These are phyloP conservation scores for Rhinoderma darwinii DNA, from an alignment of 2,113 vertebrate species.

Conservation along the genomic window DNA sequence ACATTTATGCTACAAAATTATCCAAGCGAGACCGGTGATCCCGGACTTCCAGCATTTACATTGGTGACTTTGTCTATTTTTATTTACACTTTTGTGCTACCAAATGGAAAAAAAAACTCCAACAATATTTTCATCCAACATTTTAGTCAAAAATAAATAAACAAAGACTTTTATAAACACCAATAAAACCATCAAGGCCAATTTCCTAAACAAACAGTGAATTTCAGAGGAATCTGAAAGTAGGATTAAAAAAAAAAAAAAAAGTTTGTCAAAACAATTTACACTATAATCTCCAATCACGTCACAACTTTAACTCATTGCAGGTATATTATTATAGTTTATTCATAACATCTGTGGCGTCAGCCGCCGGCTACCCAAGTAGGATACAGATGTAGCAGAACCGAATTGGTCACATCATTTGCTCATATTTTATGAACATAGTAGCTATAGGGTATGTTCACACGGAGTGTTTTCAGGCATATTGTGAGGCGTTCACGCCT, in stretches of 20 bases:
- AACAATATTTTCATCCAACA: too few species aligned
- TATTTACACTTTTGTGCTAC: neutral
- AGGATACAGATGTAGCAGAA: neutral
- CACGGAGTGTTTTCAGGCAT: too few species aligned
- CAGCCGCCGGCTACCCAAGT: neutral
- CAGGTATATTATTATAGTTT: neutral
- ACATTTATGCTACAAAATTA: too few species aligned
- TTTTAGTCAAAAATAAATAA: neutral
- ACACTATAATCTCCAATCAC: too few species aligned
- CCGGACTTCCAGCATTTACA: too few species aligned
- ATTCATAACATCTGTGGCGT: neutral
- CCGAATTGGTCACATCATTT: too few species aligned
- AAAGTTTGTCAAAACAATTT: neutral
- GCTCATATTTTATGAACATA: too few species aligned
- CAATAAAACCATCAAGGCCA: neutral
- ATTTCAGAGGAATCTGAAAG: neutral
- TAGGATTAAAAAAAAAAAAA: neutral
- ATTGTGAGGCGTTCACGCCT: too few species aligned
- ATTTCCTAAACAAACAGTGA: conserved; percentile 13
- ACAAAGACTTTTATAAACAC: neutral
- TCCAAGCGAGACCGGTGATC: too few species aligned
- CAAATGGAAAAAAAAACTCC: neutral
- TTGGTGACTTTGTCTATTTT: neutral
- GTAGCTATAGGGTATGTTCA: too few species aligned
- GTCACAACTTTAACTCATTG: neutral